Conservation (phyloP, 1,140 invertebrate genomes). For the Nilaparvata lugens region DNA sequence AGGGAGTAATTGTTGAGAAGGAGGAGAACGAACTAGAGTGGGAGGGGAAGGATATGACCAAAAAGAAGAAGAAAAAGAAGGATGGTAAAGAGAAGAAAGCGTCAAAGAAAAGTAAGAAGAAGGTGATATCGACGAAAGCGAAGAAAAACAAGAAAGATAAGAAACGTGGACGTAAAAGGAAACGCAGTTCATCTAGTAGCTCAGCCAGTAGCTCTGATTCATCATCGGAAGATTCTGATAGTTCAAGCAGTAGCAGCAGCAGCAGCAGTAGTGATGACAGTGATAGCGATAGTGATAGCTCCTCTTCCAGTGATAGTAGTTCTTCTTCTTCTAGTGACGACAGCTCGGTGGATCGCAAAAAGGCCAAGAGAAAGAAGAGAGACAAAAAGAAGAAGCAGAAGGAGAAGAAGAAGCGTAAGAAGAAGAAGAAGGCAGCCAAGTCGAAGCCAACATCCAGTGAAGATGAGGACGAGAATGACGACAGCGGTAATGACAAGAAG, state of each 20-base stretch:
- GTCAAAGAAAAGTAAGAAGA: slow-evolving; percentile 10
- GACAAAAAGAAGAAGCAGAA: slow-evolving; percentile 11
- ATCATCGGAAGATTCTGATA: slow-evolving; percentile 6
- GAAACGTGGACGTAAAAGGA: slow-evolving; percentile 4
- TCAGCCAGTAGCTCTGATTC: slow-evolving; percentile 7
- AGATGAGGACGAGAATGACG: slow-evolving; percentile 1
- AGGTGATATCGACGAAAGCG: slow-evolving; percentile 9
- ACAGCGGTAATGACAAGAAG: slow-evolving; percentile 5
- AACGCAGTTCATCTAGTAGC: slow-evolving; percentile 11
- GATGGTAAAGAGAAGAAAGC: background rate
- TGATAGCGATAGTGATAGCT: background rate
- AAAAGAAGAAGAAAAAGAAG: slow-evolving; percentile 2
- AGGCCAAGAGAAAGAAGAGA: slow-evolving; percentile 12
- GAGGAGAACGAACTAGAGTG: background rate
- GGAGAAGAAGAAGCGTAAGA: slow-evolving; percentile 9
- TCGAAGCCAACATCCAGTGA: slow-evolving; percentile 10
- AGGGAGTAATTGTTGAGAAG: background rate
- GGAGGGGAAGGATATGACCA: background rate
- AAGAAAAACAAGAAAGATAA: slow-evolving; percentile 16
- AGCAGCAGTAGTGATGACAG: background rate
- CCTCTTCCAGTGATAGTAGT: slow-evolving; percentile 1
- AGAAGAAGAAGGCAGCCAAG: slow-evolving; percentile 9
- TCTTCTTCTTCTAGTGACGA: slow-evolving; percentile 7
- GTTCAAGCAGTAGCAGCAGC: slow-evolving; percentile 9
- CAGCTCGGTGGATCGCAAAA: slow-evolving; percentile 16